Percentiles rank a stretch among this genome's conserved stretches.
Evolutionary conservation across 1,140 invertebrate genomes (phyloP).

Genomic region (Cydia pomonella): DNA sequence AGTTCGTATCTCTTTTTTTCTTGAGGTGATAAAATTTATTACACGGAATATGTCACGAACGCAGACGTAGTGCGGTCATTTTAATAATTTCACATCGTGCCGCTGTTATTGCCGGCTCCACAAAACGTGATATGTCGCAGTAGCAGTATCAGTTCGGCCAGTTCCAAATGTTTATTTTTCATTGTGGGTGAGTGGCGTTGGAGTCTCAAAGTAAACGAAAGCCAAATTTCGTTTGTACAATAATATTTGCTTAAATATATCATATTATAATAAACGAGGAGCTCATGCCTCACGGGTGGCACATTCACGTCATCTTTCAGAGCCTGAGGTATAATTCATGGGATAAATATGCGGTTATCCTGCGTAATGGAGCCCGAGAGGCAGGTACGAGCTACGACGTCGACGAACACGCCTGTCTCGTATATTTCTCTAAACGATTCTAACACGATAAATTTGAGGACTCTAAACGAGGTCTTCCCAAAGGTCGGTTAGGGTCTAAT

Average conservation of each 20-base stretch:
- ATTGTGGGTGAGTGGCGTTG: not conserved
- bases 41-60: too few species aligned
- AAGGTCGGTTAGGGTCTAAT: slow-evolving; percentile 48
- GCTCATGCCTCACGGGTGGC: slow-evolving; percentile 9
- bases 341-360: slow-evolving; percentile 39
- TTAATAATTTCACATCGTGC: not conserved
- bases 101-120: not conserved
- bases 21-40: too few species aligned
- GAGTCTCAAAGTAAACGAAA: slow-evolving; percentile 5
- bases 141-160: not conserved
- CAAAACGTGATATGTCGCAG: not conserved
- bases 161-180: not conserved
- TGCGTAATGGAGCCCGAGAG: slow-evolving; percentile 35
- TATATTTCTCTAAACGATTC: slow-evolving; percentile 47
- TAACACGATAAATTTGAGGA: slow-evolving; percentile 48
- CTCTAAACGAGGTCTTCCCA: slow-evolving; percentile 45
- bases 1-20: too few species aligned
- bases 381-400: slow-evolving; percentile 39
- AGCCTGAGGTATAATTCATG: slow-evolving; percentile 35
- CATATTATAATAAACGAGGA: not conserved
- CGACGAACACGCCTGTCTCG: slow-evolving; percentile 36
- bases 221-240: slow-evolving; percentile 2
- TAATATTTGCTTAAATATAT: not conserved
- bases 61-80: too few species aligned
- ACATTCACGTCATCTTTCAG: slow-evolving; percentile 17